Evolutionary conservation across 2,888 invertebrate genomes (phyloP).

Genomic region (Patella depressa): DNA sequence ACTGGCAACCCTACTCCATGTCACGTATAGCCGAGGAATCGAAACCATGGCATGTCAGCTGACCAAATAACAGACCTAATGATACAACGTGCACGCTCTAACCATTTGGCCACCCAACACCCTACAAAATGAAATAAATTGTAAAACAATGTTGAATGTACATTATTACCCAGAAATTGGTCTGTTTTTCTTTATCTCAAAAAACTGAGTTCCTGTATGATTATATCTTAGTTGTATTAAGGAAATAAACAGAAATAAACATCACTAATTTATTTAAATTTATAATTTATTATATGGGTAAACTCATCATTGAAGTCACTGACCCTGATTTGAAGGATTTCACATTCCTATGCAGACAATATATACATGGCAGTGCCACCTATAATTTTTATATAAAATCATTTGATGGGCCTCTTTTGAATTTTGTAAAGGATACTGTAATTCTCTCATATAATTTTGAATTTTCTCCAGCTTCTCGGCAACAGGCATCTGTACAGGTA

Average conservation of each 20-base stretch:
- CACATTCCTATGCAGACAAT: background rate
- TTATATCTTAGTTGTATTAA: conserved; percentile 60
- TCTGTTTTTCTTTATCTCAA: conserved; percentile 69
- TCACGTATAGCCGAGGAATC: no score
- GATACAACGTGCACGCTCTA: no score
- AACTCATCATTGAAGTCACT: background rate
- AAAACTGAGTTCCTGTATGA: conserved; percentile 72
- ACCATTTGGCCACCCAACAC: no score
- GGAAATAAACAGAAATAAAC: background rate
- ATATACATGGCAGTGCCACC: background rate
- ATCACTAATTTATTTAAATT: background rate
- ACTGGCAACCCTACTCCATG: no score
- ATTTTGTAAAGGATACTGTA: conserved; percentile 65
- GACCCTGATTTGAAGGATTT: background rate
- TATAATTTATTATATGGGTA: background rate
- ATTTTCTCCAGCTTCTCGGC: conserved; percentile 59
- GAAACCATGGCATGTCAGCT: no score
- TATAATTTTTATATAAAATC: background rate
- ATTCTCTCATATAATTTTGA: conserved; percentile 68
- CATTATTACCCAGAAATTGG: conserved; percentile 67
- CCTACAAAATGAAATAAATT: no score
- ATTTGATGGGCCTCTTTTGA: background rate
- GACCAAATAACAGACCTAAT: no score
- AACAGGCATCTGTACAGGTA: conserved; percentile 49
- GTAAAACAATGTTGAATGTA: no score